Base-by-base conservation (phyloP, 2,888 invertebrate genomes). In the Argyresthia goedartella region DNA sequence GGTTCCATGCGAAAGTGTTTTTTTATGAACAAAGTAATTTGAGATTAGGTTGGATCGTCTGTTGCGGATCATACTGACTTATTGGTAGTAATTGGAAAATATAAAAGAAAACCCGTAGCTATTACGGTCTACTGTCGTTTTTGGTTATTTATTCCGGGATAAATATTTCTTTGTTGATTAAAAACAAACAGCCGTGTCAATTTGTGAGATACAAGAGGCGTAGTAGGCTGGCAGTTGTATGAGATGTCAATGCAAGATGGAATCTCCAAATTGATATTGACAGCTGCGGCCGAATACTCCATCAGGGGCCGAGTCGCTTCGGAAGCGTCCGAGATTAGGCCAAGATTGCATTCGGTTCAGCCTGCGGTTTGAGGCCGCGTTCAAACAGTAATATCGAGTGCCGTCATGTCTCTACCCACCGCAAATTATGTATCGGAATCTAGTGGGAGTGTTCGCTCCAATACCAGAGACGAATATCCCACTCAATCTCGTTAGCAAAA, bases 361-460 rank as follows among this genome's bases (percentile, higher is more conserved):
- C 14, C 48, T 48, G 48, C 48, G 44, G 44, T 44, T 44, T 44
- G 25, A 44, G 44, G 14, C 13, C 44, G 13, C 44, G 44, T 15
- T n/a, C 44, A 44, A 44, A 44, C 44, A 14, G 44, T 44, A 44
- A 44, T 44, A 44, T 44, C 44, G 15, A 44, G 25, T 25, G 44
- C 41, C 49, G n/a, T 39, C 35, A 11, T 47, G 47, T 55, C 58
- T 51, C 55, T 57, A 58, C 55, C 55, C 54, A 59, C 70, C 71
- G 57, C 71, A 70, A 71, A 69, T 71, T 65, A 69, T 66, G 64
- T 63, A 61, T 63, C 63, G 64, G 64, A 59, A 51, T 57, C 57
- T 57, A 53, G 56, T 25, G 25, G 25, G 25, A 2, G 25, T 25
- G 25, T 25, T 25, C 25, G 25, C 25, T 6, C 25, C 25, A 25